Conservation (phyloP, 2,888 invertebrate species). For the Sympetrum striolatum region DNA sequence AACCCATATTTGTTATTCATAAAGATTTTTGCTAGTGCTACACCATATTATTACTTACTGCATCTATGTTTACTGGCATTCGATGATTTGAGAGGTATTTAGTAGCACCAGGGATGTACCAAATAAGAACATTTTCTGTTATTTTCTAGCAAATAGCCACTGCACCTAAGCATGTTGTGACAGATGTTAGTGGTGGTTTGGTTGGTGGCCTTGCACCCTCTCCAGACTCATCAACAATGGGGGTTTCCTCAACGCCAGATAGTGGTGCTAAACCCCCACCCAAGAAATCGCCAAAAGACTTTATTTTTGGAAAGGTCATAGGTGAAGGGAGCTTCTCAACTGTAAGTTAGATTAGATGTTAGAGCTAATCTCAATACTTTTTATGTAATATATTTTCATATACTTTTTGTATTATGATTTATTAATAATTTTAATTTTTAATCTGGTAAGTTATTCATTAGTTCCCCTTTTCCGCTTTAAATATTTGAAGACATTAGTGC, state of each 20-base stretch:
- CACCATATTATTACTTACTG: too few species aligned
- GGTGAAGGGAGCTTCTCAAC: slow-evolving; percentile 98
- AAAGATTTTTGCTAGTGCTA: too few species aligned
- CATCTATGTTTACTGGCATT: too few species aligned
- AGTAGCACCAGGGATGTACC: background rate
- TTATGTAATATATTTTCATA: background rate
- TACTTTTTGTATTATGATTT: background rate
- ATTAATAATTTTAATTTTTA: background rate
- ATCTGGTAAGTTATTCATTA: background rate
- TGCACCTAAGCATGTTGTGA: slow-evolving; percentile 6
- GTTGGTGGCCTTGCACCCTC: slow-evolving; percentile 2
- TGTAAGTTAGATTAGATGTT: slow-evolving; percentile 61
- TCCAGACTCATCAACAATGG: slow-evolving; percentile 20
- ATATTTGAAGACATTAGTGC: background rate
- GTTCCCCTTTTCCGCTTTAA: background rate
- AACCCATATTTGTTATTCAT: too few species aligned
- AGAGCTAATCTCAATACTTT: background rate
- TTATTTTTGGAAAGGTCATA: slow-evolving; percentile 92
- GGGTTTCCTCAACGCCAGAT: slow-evolving; percentile 47
- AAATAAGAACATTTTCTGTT: background rate
- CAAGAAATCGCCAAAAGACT: slow-evolving; percentile 84
- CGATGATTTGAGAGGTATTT: too few species aligned
- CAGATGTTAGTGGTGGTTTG: background rate
- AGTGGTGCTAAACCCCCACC: slow-evolving; percentile 58
- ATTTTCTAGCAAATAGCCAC: background rate